Conservation (phyloP, 2,888 invertebrate genomes). For the Lepidocyrtoides sp. region DNA sequence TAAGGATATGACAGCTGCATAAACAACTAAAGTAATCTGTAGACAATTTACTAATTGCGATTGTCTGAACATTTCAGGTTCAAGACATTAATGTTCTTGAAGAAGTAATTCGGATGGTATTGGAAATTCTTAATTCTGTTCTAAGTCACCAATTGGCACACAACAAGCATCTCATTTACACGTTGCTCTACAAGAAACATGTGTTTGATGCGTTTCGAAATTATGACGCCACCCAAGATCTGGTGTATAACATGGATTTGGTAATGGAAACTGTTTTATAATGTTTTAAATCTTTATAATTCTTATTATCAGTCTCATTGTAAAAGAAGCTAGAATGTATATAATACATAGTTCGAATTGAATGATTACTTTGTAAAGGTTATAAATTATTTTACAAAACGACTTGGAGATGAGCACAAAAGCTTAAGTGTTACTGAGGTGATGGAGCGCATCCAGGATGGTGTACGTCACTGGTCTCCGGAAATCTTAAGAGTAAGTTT, state of each 20-base stretch:
- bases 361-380: slow-evolving; percentile 87
- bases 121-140: slow-evolving; percentile 99
- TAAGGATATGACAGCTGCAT: not conserved
- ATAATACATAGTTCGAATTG: not conserved
- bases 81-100: slow-evolving; percentile 97
- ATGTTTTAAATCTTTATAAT: too few relatives aligned
- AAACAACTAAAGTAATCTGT: not conserved
- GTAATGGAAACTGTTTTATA: slow-evolving; percentile 87
- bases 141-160: slow-evolving; percentile 95
- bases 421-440: slow-evolving; percentile 96
- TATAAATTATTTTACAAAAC: slow-evolving; percentile 91
- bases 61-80: slow-evolving; percentile 88
- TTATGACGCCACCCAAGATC: slow-evolving; percentile 96
- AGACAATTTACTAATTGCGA: too few relatives aligned
- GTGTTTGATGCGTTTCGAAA: slow-evolving; percentile 95
- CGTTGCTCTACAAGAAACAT: slow-evolving; percentile 96
- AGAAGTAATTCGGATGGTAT: slow-evolving; percentile 97
- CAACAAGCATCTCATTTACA: slow-evolving; percentile 97
- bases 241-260: slow-evolving; percentile 97
- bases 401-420: slow-evolving; percentile 89
- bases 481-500: slow-evolving; percentile 97
- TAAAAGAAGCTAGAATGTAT: not conserved
- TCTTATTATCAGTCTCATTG: too few relatives aligned
- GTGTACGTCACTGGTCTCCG: slow-evolving; percentile 97
- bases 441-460: slow-evolving; percentile 95